Base-by-base conservation (phyloP, 2,888 invertebrate species). In the Coecobrya sp. region DNA sequence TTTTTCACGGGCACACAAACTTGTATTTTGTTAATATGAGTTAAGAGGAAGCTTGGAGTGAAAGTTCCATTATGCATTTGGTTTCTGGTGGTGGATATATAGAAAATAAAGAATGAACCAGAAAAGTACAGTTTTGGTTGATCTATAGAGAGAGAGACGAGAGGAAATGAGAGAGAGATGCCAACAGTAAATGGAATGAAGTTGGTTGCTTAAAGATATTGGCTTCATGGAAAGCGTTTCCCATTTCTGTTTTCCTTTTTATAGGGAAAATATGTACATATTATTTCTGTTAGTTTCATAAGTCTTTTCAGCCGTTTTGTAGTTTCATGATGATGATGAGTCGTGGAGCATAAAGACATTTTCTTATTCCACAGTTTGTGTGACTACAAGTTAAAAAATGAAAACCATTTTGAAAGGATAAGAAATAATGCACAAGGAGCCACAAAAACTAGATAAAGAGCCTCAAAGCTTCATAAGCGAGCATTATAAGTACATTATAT, bases 11-110 rank as follows among this genome's bases (percentile, higher is more conserved):
- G 11, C 45, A 19, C 0, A 45, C 45, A 19, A 10, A 45, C 45
- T 73, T 45, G 73, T 73, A 70, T 25, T 70, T 70, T 70, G 68
- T 36, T 70, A 70, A 70, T 70, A 36, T 70, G 68, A 70, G 68
- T 30, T 70, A 19, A 70, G 30, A 70, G 36, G 11, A 73, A 73
- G 73, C 7, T n/a, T 16, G 73, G 2, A 45, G 73, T 7, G 19
- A 42, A 45, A 73, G 45, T 13, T 45, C 73, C 22, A 45, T 45
- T 73, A 22, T 73, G 42, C 42, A 73, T 73, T 45, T 70, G n/a
- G 27, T 45, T n/a, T n/a, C n/a, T n/a, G n/a, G n/a, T n/a, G n/a
- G n/a, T 13, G n/a, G 22, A 1, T n/a, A n/a, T n/a, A 73, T 73
- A 10, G n/a, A 45, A 70, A 36, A n/a, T n/a, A n/a, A 7, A 27